Conservation (phyloP, 2,797 vertebrate genomes). For the Astyanax mexicanus region DNA sequence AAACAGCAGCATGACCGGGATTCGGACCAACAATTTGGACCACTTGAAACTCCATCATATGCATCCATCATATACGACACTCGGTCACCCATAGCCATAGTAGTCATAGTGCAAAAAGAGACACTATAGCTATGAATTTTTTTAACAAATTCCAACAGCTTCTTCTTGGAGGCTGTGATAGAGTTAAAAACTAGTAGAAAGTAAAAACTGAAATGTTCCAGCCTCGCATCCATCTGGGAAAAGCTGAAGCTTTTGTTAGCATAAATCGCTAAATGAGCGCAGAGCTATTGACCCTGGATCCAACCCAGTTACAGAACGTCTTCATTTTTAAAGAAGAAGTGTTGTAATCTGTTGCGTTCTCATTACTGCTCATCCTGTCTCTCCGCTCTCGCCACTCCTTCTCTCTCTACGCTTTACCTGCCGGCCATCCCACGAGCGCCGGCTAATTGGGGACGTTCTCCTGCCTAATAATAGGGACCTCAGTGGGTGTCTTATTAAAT, state of each 20-base stretch:
- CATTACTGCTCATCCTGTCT: constrained; percentile 55
- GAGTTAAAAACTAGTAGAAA: neutral
- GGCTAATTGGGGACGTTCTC: constrained; percentile 70
- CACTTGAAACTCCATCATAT: too few relatives aligned
- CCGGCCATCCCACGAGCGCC: constrained; percentile 39
- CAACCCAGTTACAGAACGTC: neutral
- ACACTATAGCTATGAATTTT: too few relatives aligned
- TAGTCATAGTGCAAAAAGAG: too few relatives aligned
- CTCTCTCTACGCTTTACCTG: neutral
- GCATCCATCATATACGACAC: too few relatives aligned
- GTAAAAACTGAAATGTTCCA: neutral
- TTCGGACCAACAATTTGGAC: too few relatives aligned
- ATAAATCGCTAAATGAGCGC: neutral
- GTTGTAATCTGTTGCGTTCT: neutral
- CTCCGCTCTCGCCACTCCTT: constrained; percentile 39
- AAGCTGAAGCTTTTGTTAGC: neutral
- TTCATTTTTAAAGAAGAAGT: neutral
- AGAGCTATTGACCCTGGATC: neutral
- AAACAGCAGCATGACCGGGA: too few relatives aligned
- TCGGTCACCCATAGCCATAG: too few relatives aligned
- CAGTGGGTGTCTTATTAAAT: constrained; percentile 44
- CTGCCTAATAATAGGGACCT: constrained; percentile 69
- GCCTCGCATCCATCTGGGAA: neutral
- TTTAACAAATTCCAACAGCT: too few relatives aligned
- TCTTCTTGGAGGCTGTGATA: neutral